phyloP scores from a whole-genome alignment of 1,140 invertebrate species.

The Eurosta solidaginis region DNA sequence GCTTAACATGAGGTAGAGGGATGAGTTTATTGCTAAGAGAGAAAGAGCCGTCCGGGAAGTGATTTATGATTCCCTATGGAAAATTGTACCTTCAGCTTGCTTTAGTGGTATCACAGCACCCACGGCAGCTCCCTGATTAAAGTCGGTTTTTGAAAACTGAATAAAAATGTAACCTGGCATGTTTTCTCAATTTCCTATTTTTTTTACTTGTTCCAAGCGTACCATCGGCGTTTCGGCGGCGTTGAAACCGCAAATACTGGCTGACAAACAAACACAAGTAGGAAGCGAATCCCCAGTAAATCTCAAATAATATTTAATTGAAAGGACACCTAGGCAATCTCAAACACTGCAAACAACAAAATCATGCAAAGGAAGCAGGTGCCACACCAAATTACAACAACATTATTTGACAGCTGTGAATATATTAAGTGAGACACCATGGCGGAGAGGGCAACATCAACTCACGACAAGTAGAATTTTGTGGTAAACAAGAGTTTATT shows the following conservation, averaged over 20 bases:
- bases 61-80: no score
- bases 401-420: background rate
- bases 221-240: background rate
- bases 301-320: background rate
- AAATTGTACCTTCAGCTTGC: no score
- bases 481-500: slow-evolving; percentile 24
- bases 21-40: no score
- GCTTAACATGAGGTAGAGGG: no score
- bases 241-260: background rate
- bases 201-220: no score
- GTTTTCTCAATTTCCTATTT: no score
- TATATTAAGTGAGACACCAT: background rate
- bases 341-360: background rate
- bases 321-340: background rate
- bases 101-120: no score
- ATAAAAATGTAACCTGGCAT: no score
- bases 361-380: slow-evolving; percentile 22
- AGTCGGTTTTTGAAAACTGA: no score
- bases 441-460: background rate
- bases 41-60: no score
- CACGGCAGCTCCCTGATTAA: no score
- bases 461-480: slow-evolving; percentile 17
- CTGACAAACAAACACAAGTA: no score
- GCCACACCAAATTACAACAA: background rate
- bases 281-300: background rate